Base-by-base conservation (phyloP, 1,140 invertebrate genomes). In the Atta cephalotes region DNA sequence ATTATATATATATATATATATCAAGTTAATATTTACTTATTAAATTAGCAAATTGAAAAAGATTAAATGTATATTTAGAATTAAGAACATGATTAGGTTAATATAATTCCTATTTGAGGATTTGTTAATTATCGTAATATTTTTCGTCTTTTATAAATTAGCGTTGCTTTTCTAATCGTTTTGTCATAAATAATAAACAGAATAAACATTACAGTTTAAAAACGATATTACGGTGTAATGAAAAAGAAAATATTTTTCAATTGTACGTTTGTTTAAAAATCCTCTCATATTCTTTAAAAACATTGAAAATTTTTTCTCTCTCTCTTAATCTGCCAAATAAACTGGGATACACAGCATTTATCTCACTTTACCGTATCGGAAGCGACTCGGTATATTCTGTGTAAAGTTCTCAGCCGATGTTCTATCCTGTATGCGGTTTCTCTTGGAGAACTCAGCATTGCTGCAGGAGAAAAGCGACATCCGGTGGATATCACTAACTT, bases 281-380 rank as follows among this genome's bases (percentile, higher is more conserved):
- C 1, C 21, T 28, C 3, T 72, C 9, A 51, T 18, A 25, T 39
- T 12, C 6, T 45, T 39, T 12, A 9, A 14, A 21, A 81, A 76
- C 16, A 49, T 12, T 56, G 25, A 39, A 39, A 14, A 35, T 39
- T 25, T 49, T 74, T 84, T 74, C 14, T 58, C 9, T 45, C 16
- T 28, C 25, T 31, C 21, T 12, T 51, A 74, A 16, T 84, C 56
- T 3, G 9, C 21, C n/a, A 4, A n/a, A 12, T 82, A 62, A 72
- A 39, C 12, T 28, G 70, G 25, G 45, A 16, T 63, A 31, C 39
- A 51, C 39, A 35, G 16, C 80, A 51, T 84, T 84, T 63, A 76
- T 84, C 70, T 84, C 80, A 62, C 70, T 74, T 62, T 74, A 74
- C 28, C 51, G 51, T 28, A 81, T 82, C 53, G 35, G 25, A 39